phyloP scores from a whole-genome alignment of 2,888 invertebrate species.

The Drosophila cracens region DNA sequence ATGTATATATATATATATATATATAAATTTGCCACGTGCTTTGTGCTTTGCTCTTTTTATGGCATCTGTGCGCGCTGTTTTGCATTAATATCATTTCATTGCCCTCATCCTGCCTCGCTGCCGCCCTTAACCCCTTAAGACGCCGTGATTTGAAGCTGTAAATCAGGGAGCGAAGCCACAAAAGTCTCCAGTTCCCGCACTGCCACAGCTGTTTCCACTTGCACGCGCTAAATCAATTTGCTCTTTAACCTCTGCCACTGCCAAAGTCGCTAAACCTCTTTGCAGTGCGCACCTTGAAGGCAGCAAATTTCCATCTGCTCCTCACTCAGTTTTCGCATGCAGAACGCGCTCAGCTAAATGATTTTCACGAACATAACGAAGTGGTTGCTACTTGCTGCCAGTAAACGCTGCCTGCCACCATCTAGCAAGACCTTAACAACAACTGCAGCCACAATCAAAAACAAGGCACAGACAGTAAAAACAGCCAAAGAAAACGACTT shows the following conservation, averaged over 20 bases:
- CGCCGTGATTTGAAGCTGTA: constrained; percentile 38
- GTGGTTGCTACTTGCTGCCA: constrained; percentile 61
- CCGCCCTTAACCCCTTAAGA: constrained; percentile 17
- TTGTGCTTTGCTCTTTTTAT: constrained; percentile 47
- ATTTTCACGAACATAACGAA: constrained; percentile 80
- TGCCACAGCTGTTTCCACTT: constrained; percentile 67
- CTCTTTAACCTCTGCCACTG: constrained; percentile 58
- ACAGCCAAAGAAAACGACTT: neutral
- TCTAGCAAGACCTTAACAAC: constrained; percentile 50
- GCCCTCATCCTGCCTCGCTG: constrained; percentile 33
- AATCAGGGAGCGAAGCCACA: constrained; percentile 45
- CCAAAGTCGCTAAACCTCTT: constrained; percentile 29
- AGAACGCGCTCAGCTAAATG: constrained; percentile 67
- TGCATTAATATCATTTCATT: constrained; percentile 81
- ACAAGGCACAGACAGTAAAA: neutral
- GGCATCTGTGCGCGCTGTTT: constrained; percentile 65
- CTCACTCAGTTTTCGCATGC: constrained; percentile 43
- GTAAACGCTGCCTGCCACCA: constrained; percentile 13
- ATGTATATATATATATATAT: neutral
- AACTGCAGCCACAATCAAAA: constrained; percentile 55
- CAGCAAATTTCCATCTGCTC: constrained; percentile 10
- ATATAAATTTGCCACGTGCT: constrained; percentile 64
- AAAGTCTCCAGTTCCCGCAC: neutral
- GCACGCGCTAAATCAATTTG: constrained; percentile 82
- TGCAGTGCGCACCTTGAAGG: constrained; percentile 21